Evolutionary conservation across 2,113 vertebrate species (phyloP).

Genomic region (Chaetodon auriga): DNA sequence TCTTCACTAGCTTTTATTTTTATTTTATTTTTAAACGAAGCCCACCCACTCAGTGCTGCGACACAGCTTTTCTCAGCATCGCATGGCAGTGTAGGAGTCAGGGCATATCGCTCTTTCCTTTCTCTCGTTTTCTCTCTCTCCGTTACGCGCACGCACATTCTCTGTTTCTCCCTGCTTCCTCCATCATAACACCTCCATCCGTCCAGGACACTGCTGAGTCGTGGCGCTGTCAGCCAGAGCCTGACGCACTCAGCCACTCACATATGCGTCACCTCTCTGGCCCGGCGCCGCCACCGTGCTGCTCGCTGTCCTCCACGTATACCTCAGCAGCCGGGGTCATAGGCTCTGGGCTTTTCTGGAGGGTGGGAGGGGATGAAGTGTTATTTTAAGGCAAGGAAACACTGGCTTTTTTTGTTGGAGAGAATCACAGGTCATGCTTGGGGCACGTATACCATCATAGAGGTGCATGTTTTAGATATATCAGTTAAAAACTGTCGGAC

Average conservation of each 20-base stretch:
- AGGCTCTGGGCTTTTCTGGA: conserved; percentile 42
- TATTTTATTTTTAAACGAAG: conserved; percentile 57
- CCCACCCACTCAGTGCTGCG: conserved; percentile 77
- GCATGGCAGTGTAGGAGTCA: conserved; percentile 72
- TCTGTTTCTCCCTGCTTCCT: conserved; percentile 64
- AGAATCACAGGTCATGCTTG: conserved; percentile 14
- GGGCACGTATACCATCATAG: neutral
- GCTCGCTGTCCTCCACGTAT: conserved; percentile 67
- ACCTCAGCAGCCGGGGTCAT: conserved; percentile 52
- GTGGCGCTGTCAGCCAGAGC: conserved; percentile 70
- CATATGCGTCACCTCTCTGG: conserved; percentile 77
- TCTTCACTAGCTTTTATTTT: conserved; percentile 60
- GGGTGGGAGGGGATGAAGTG: conserved; percentile 12
- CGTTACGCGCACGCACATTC: conserved; percentile 39
- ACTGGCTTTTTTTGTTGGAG: neutral
- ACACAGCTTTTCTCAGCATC: conserved; percentile 76
- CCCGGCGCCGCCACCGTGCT: conserved; percentile 50
- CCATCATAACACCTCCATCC: conserved; percentile 77
- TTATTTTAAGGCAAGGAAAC: conserved; percentile 43
- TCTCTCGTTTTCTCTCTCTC: neutral
- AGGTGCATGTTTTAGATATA: neutral
- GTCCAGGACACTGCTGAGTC: conserved; percentile 80
- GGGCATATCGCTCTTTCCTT: conserved; percentile 47
- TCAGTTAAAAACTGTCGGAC: neutral
- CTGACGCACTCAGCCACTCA: conserved; percentile 78